Percentiles rank a stretch among this genome's conserved stretches.
Conservation (phyloP, 2,113 vertebrate species). For the Dolichotis patagonum region DNA sequence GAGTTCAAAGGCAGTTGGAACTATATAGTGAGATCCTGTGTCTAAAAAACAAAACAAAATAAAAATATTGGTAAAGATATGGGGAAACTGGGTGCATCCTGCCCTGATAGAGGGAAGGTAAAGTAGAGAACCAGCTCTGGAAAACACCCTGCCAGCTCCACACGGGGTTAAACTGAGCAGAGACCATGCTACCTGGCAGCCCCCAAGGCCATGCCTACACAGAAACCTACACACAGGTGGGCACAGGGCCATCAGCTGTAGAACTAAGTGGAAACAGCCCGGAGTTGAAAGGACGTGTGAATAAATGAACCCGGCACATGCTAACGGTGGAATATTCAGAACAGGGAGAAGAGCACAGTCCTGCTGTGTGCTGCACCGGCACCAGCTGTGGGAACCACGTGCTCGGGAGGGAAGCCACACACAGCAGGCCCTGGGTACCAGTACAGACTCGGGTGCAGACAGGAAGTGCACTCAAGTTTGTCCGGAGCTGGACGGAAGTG, state of each 20-base stretch:
- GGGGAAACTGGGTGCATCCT: not conserved
- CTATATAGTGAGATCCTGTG: not conserved
- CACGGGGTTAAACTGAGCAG: not conserved
- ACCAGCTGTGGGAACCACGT: not conserved
- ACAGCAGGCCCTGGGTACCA: not conserved
- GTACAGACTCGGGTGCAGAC: not conserved
- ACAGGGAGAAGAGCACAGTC: not conserved
- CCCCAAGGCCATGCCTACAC: not conserved
- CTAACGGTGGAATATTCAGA: too few species aligned
- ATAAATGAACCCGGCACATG: not conserved
- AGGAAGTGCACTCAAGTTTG: not conserved
- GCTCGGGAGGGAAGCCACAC: not conserved
- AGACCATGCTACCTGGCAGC: not conserved
- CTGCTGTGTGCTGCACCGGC: not conserved
- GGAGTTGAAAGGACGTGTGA: not conserved
- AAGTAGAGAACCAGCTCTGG: not conserved
- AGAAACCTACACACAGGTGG: not conserved
- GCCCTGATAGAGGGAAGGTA: not conserved
- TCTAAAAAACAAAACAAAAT: not conserved
- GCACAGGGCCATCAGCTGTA: not conserved
- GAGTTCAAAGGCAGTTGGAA: not conserved
- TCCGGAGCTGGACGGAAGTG: not conserved
- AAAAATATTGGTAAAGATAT: not conserved
- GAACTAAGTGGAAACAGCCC: not conserved
- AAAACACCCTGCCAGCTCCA: not conserved